Evolutionary conservation across 2,797 vertebrate genomes (phyloP), one percentile per base, ranked within the genome.

Genomic region (Sebastes taczanowskii): DNA sequence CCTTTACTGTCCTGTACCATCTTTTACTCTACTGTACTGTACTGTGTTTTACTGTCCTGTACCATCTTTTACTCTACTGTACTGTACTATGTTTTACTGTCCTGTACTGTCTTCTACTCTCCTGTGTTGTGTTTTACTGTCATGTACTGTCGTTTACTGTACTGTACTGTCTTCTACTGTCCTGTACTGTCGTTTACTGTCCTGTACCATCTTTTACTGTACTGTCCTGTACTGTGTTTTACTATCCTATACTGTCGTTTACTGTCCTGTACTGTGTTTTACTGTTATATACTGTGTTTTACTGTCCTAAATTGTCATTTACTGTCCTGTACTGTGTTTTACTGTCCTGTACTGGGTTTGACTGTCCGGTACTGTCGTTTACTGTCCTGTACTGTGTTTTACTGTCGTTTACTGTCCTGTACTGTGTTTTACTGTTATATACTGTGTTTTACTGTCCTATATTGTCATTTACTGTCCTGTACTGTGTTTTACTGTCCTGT

Each of bases 301-400:
- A 25, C 29, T 27, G 3, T 64, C 3, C 1, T 25, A 0, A 7
- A 11, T 7, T n/a, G 11, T 5, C 0, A 0, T 66, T 34, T 56
- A 56, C 11, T n/a, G 6, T 30, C 7, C 29, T 29, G 29, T 29
- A 29, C 29, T 6, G 4, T 27, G 1, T 6, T 38, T 14, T 38
- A 13, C 35, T 38, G 11, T 35, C 10, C 34, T 34, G 0, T 11
- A 27, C 4, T 1, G 1, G 5, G 1, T 0, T 27, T 0, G 13
- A 38, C 35, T 14, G 13, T 52, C 1, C 3, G n/a, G 4, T 52
- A 2, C 4, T 10, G 49, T n/a, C 0, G 2, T 52, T 2, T 20
- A n/a, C 20, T 34, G 32, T 32, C 1, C 5, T 6, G 6, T 29
- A 6, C 29, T 6, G 5, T 2, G 1, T 2, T 23, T 4, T 29